Evolutionary conservation across 2,888 invertebrate species (phyloP), one percentile per base, ranked within the genome.

Genomic region (Acanthococcus lagerstroemiae): DNA sequence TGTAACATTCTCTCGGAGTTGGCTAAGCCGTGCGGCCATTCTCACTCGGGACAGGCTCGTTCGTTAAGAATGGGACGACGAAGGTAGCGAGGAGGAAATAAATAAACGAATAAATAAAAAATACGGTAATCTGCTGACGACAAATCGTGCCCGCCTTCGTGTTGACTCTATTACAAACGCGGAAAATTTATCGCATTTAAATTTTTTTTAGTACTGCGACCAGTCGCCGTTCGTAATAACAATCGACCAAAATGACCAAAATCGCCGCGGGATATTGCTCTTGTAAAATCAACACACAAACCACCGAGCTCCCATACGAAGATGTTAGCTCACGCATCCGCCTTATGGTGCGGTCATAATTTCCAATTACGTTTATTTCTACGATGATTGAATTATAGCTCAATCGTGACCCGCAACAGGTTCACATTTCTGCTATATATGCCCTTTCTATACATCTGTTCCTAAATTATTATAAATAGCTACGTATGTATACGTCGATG

Each of bases 141-240:
- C 50, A 50, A 50, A 50, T 50, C n/a, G 50, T 50, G 21, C 9
- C 50, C 50, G 19, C n/a, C 50, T 12, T 50, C 50, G 50, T 50
- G 50, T 50, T 50, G 50, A 50, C 50, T 50, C 21, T 50, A 50
- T 50, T 50, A 50, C 17, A 50, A 50, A 50, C 2, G 17, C 21
- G 21, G 19, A 21, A 50, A 19, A 50, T 50, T 50, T 50, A 50
- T 50, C 19, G 50, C 4, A 19, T 50, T 50, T n/a, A 50, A 50
- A 50, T 50, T 50, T 50, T 21, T 19, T 19, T n/a, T 50, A 50
- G 9, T 19, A 17, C 21, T 9, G 19, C 50, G 50, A 21, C 21
- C 3, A 17, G 50, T 21, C 19, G n/a, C 19, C 50, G 50, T 50
- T 50, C 37, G 37, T n/a, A 3, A 50, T 50, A 50, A 50, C 50